phyloP scores from a whole-genome alignment of 1,140 invertebrate genomes.

The Episyrphus balteatus region DNA sequence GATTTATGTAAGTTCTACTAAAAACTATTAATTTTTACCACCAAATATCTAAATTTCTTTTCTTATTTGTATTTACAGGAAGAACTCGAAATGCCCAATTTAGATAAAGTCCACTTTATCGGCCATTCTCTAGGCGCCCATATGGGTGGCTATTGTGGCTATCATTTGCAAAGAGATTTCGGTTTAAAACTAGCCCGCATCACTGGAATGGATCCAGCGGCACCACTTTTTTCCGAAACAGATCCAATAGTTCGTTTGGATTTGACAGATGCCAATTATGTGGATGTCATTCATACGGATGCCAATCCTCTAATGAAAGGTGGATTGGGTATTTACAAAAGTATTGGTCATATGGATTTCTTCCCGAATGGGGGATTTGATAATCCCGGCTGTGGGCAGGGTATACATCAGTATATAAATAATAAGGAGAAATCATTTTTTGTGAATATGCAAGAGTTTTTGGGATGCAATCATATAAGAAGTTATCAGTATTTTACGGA shows the following conservation, averaged over 20 bases:
- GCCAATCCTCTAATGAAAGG: constrained; percentile 67
- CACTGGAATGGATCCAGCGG: constrained; percentile 79
- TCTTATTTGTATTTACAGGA: constrained; percentile 34
- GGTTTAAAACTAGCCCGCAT: constrained; percentile 54
- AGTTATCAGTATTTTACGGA: constrained; percentile 79
- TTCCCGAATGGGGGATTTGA: constrained; percentile 77
- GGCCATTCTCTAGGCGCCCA: constrained; percentile 86
- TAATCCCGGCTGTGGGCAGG: constrained; percentile 74
- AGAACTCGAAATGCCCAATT: constrained; percentile 39
- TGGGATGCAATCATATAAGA: constrained; percentile 76
- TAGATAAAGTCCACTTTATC: constrained; percentile 67
- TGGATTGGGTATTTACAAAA: constrained; percentile 69
- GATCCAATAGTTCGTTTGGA: constrained; percentile 72
- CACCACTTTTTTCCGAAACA: constrained; percentile 80
- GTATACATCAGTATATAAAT: constrained; percentile 54
- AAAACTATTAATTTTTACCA: not conserved
- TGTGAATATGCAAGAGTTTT: constrained; percentile 57
- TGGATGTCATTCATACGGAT: constrained; percentile 84
- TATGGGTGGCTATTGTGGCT: constrained; percentile 71
- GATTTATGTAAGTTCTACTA: constrained; percentile 39
- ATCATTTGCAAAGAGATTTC: constrained; percentile 53
- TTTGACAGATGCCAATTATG: constrained; percentile 69
- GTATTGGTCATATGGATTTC: constrained; percentile 79
- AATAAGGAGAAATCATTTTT: constrained; percentile 44
- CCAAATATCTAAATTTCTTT: not conserved